These are phyloP conservation scores for Drosophila niveifrons DNA, from an alignment of 2,888 invertebrate genomes.

Conservation along the genomic window DNA sequence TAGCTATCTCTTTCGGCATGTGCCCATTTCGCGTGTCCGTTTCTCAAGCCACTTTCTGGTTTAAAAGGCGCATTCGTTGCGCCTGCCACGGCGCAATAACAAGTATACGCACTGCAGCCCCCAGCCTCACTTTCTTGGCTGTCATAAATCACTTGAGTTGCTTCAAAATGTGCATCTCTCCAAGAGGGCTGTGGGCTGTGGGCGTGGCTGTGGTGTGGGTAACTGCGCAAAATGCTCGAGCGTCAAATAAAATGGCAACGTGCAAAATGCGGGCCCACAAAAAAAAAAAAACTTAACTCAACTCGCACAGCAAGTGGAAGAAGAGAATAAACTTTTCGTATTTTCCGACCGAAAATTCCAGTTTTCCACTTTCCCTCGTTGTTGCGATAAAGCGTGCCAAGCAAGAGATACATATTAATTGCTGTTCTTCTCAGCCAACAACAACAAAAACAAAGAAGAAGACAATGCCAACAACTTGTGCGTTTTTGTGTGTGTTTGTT, in stretches of 20 bases:
- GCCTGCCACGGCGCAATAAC: constrained; percentile 55
- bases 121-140: constrained; percentile 21
- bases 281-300: constrained; percentile 9
- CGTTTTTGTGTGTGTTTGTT: constrained; percentile 62
- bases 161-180: constrained; percentile 48
- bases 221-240: constrained; percentile 65
- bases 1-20: constrained; percentile 9
- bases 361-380: neutral
- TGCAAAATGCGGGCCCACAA: constrained; percentile 55
- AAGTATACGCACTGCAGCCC: constrained; percentile 65
- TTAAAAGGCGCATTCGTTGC: constrained; percentile 46
- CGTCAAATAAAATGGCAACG: constrained; percentile 72
- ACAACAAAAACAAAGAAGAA: constrained; percentile 28
- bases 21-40: constrained; percentile 44
- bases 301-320: constrained; percentile 10
- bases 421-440: constrained; percentile 56
- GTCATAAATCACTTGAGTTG: constrained; percentile 74
- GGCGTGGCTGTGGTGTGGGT: constrained; percentile 48
- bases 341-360: constrained; percentile 22
- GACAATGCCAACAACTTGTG: constrained; percentile 23
- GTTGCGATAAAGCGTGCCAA: constrained; percentile 71
- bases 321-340: constrained; percentile 30
- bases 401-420: constrained; percentile 79
- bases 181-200: neutral
- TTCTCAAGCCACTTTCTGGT: constrained; percentile 57